These are phyloP conservation scores for Elephas maximus DNA, from an alignment of 2,113 vertebrate genomes.

Conservation along the genomic window DNA sequence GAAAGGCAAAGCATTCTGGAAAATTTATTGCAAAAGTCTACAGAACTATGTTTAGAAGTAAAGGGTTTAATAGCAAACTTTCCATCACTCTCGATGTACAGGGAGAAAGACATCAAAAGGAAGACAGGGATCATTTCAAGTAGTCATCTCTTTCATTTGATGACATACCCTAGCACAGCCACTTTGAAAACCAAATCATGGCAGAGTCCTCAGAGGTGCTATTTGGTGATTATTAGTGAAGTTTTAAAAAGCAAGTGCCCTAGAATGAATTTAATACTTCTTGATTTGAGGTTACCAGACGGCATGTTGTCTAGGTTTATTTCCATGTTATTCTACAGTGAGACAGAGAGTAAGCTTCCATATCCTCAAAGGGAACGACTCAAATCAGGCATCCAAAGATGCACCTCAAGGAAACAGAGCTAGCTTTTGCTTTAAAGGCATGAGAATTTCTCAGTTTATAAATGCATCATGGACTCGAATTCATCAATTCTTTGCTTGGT, in stretches of 20 bases:
- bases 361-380: conserved; percentile 47
- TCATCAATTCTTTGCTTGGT: conserved; percentile 96
- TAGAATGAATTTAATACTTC: not conserved
- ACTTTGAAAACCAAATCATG: not conserved
- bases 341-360: conserved; percentile 74
- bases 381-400: not conserved
- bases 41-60: not conserved
- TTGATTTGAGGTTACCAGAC: conserved; percentile 65
- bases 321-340: conserved; percentile 63
- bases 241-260: not conserved
- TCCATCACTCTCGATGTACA: not conserved
- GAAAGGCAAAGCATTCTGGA: not conserved
- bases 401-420: not conserved
- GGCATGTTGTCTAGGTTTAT: conserved; percentile 70
- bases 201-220: not conserved
- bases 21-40: conserved; percentile 42
- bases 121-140: not conserved
- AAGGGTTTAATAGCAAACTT: not conserved
- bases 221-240: not conserved
- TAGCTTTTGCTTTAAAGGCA: not conserved
- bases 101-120: not conserved
- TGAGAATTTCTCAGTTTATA: conserved; percentile 81
- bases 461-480: conserved; percentile 96
- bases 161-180: not conserved
- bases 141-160: not conserved